Evolutionary conservation across 2,113 vertebrate species (phyloP).

Genomic region (Propithecus coquereli): DNA sequence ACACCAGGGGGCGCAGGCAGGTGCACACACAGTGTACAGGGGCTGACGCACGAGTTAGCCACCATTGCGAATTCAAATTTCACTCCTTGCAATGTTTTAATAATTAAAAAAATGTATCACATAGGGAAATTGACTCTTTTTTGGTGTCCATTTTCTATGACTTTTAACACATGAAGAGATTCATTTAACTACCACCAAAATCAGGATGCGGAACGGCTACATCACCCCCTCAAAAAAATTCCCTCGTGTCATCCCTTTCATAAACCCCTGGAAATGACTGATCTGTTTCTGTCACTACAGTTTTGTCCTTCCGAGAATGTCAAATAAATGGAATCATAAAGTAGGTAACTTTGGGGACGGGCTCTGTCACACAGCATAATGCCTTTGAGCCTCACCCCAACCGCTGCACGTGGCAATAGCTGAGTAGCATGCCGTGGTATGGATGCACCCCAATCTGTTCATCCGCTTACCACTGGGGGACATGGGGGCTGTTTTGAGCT

Average conservation of each 20-base stretch:
- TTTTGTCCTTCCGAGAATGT: neutral
- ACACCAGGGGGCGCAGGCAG: accelerated
- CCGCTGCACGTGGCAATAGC: neutral
- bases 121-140: neutral
- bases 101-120: neutral
- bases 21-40: accelerated
- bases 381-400: neutral
- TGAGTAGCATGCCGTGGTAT: accelerated
- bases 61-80: neutral
- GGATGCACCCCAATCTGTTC: neutral
- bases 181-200: neutral
- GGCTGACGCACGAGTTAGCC: neutral
- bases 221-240: no score
- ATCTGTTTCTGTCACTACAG: neutral
- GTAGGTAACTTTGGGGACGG: neutral
- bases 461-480: no score
- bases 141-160: neutral
- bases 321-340: neutral
- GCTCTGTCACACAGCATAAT: neutral
- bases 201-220: neutral
- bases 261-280: neutral
- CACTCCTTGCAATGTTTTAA: neutral
- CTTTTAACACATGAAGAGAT: neutral
- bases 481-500: neutral
- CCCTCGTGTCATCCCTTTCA: neutral